Base-by-base conservation (phyloP, 2,797 vertebrate genomes). In the Malurus leucopterus region DNA sequence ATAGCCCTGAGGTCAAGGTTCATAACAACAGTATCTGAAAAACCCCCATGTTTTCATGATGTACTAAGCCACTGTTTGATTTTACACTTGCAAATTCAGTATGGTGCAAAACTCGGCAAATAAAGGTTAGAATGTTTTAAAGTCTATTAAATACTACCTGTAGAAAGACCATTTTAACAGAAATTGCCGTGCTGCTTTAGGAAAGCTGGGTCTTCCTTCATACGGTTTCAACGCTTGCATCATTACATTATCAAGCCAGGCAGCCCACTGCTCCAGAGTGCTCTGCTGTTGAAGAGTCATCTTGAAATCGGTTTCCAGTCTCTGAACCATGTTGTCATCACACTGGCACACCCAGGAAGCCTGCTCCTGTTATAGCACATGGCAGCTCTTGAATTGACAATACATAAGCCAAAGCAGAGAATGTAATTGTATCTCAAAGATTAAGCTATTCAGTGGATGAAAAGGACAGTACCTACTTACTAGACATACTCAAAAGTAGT, bases 261-360 rank as follows among this genome's bases (percentile, higher is more conserved):
- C 97, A 64, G 98, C 98, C 98, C 98, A 98, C 96, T 98, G 98
- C 92, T 98, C 98, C 96, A 98, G 96, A 90, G 97, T 98, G 94
- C 97, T 98, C 95, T 98, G 97, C 96, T 98, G 97, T 18, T 98
- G 98, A 91, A 98, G 97, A 78, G 98, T 98, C 97, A 98, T 97
- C 96, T 98, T 98, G 96, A 98, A 98, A 93, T 98, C 98, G 70
- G 97, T 98, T 95, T 98, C 98, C 49, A 98, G 95, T 96, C 98
- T 97, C 87, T 98, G 97, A 95, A 98, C 98, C 97, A 98, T 98
- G 77, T 95, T 98, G 96, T 98, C 98, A 83, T 98, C 98, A 97
- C 98, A 98, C 96, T 98, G 98, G 89, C 98, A 98, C 61, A 98
- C 98, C 98, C 98, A 98, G 96, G 98, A 98, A 97, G 98, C 98